A percentile compares a stretch with the other conserved stretches of the same genome.
phyloP scores from a whole-genome alignment of 2,113 vertebrate genomes.

The Tragelaphus buxtoni region DNA sequence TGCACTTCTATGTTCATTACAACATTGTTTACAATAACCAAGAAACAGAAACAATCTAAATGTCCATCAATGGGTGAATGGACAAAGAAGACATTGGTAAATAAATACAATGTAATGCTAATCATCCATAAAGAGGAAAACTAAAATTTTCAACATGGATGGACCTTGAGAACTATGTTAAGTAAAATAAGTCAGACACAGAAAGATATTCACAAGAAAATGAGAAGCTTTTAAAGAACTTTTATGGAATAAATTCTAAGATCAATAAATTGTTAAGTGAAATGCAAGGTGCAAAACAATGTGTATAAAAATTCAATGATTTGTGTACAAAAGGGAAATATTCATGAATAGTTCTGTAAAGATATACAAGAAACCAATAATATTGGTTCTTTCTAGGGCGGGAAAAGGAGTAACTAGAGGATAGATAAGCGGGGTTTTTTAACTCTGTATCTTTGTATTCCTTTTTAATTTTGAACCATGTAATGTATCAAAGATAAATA shows the following conservation, averaged over 20 bases:
- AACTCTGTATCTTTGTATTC: background rate
- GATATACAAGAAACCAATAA: background rate
- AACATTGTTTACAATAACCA: background rate
- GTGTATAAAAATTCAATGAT: background rate
- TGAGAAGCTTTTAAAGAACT: constrained; percentile 16
- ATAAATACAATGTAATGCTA: background rate
- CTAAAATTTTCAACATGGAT: background rate
- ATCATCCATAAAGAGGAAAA: background rate
- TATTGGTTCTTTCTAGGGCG: background rate
- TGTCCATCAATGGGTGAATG: background rate
- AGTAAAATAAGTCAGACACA: background rate
- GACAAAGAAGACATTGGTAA: background rate
- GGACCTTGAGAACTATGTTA: background rate
- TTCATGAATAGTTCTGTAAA: constrained; percentile 1
- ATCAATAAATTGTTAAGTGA: background rate
- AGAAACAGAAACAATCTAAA: background rate
- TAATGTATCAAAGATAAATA: background rate
- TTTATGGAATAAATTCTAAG: constrained; percentile 12
- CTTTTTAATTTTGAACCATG: background rate
- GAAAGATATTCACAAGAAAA: background rate
- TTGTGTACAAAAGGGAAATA: constrained; percentile 15
- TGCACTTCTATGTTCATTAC: background rate
- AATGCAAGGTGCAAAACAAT: background rate
- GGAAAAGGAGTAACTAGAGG: background rate
- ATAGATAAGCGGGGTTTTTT: background rate